phyloP scores from a whole-genome alignment of 2,888 invertebrate genomes.

The Agonum fuliginosum region DNA sequence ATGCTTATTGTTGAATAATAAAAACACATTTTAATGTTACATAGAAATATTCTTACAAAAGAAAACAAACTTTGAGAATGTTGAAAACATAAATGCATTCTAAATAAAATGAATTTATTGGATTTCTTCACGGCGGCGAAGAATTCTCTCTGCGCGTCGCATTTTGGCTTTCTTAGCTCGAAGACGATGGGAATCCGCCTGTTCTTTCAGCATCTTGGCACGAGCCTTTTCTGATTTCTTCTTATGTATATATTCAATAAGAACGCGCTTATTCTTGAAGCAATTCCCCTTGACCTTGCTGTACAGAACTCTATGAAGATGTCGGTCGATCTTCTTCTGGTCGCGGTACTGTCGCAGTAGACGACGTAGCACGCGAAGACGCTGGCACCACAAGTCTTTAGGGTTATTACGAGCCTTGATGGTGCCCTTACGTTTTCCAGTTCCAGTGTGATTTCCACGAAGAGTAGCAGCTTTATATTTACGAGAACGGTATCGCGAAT shows the following conservation, averaged over 20 bases:
- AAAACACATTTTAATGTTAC: conserved; percentile 28
- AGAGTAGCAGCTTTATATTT: conserved; percentile 95
- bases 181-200: conserved; percentile 96
- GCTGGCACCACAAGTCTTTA: conserved; percentile 88
- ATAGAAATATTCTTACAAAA: not conserved
- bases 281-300: conserved; percentile 95
- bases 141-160: conserved; percentile 93
- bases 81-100: not conserved
- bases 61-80: not conserved
- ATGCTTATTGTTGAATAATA: conserved; percentile 23
- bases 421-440: conserved; percentile 98
- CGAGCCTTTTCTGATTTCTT: conserved; percentile 98
- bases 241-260: conserved; percentile 99
- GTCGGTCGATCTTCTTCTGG: conserved; percentile 97
- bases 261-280: conserved; percentile 96
- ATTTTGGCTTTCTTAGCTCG: conserved; percentile 96
- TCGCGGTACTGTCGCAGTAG: conserved; percentile 95
- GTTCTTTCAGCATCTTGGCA: conserved; percentile 93
- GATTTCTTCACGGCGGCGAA: conserved; percentile 80
- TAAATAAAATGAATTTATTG: not conserved
- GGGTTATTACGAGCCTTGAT: conserved; percentile 89
- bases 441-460: conserved; percentile 97
- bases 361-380: conserved; percentile 94
- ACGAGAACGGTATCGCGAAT: conserved; percentile 95
- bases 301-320: conserved; percentile 91